Evolutionary conservation across 1,140 invertebrate genomes (phyloP).

Genomic region (Drosophila equinoxialis): DNA sequence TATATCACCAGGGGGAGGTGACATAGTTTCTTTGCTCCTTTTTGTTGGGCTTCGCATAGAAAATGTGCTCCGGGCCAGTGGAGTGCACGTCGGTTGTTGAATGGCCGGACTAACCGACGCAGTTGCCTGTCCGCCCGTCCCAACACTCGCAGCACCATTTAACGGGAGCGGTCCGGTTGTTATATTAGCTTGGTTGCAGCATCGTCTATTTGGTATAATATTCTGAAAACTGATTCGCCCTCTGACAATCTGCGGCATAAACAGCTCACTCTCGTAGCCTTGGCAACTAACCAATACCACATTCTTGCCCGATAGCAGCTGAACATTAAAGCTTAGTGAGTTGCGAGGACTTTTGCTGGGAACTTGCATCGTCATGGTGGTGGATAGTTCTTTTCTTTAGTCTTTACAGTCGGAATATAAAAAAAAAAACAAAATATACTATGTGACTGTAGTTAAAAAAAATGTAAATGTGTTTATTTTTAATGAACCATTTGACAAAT

Average conservation of each 20-base stretch:
- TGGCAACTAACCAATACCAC: constrained; percentile 62
- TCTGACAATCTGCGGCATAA: constrained; percentile 67
- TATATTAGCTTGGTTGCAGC: constrained; percentile 49
- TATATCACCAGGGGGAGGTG: not conserved
- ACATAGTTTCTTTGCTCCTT: constrained; percentile 39
- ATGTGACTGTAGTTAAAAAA: too few species aligned
- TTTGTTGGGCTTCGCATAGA: not conserved
- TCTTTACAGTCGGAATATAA: too few species aligned
- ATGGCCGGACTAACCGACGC: not conserved
- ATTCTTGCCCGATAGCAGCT: constrained; percentile 67
- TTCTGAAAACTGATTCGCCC: constrained; percentile 67
- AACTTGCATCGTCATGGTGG: constrained; percentile 28
- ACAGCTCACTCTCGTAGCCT: constrained; percentile 66
- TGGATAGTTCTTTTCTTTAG: too few species aligned
- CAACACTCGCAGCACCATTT: constrained; percentile 4
- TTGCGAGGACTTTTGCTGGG: not conserved
- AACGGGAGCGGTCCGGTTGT: constrained; percentile 16
- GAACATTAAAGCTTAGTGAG: constrained; percentile 42
- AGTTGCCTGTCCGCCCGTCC: not conserved
- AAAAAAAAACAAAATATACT: too few species aligned
- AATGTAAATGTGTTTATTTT: too few species aligned
- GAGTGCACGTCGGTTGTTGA: constrained; percentile 1
- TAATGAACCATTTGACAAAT: too few species aligned
- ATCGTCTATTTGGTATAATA: constrained; percentile 62
- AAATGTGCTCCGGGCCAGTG: constrained; percentile 53